phyloP scores from a whole-genome alignment of 2,888 invertebrate species.

The Lasioglossum pauxillum region DNA sequence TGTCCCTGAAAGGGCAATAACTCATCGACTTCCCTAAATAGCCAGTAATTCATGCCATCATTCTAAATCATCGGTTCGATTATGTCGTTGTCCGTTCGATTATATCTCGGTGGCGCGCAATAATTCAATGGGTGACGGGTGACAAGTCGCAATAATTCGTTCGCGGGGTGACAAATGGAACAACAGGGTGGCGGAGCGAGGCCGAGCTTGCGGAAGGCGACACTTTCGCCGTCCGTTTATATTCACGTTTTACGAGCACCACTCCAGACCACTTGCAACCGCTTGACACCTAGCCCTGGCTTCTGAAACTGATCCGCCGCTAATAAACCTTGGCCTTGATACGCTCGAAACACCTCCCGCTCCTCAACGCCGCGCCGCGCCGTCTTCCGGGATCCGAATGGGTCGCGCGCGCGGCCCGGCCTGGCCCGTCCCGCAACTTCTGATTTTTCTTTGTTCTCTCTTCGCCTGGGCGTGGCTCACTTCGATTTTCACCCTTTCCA shows the following conservation, averaged over 20 bases:
- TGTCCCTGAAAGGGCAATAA: not conserved
- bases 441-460: conserved; percentile 61
- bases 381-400: conserved; percentile 32
- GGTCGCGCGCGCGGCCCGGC: conserved; percentile 8
- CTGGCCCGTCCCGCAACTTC: conserved; percentile 35
- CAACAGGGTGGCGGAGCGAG: not conserved
- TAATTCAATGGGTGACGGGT: conserved; percentile 4
- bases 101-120: not conserved
- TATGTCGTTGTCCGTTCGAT: not conserved
- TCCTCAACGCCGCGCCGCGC: not conserved
- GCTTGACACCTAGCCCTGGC: conserved; percentile 56
- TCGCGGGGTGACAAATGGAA: conserved; percentile 8
- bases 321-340: conserved; percentile 59
- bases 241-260: conserved; percentile 61
- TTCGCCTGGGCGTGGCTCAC: conserved; percentile 60
- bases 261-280: conserved; percentile 51
- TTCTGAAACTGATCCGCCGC: conserved; percentile 55
- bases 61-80: conserved; percentile 15
- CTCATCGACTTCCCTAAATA: not conserved
- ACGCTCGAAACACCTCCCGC: conserved; percentile 26
- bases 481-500: conserved; percentile 67
- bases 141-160: not conserved
- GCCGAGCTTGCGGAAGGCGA: conserved; percentile 36
- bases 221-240: conserved; percentile 57
- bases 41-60: conserved; percentile 6